These are phyloP conservation scores for Ceratosolen solmsi DNA, from an alignment of 1,140 invertebrate species.

Conservation along the genomic window DNA sequence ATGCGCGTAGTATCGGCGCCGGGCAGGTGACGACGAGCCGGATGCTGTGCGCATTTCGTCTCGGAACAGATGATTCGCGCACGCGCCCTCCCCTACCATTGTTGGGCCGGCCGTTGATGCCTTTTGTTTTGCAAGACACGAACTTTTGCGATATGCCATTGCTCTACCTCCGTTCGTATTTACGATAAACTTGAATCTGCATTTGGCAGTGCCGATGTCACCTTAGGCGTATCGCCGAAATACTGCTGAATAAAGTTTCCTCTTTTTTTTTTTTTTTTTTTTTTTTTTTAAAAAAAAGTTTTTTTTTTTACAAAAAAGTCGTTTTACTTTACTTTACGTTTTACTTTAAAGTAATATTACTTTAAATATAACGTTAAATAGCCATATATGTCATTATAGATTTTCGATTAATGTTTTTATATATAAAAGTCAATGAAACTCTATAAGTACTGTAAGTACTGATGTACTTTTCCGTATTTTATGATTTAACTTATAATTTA, in stretches of 20 bases:
- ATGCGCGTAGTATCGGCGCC: neutral
- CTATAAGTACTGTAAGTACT: too few relatives aligned
- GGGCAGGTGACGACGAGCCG: conserved; percentile 23
- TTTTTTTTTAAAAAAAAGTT: too few relatives aligned
- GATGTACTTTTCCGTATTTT: too few relatives aligned
- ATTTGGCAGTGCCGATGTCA: neutral
- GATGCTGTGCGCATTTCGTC: conserved; percentile 32
- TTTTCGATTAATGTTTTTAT: too few relatives aligned
- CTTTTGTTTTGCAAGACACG: conserved; percentile 34
- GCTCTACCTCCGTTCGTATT: neutral
- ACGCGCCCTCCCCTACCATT: conserved; percentile 39
- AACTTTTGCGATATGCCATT: conserved; percentile 12
- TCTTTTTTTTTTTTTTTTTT: too few relatives aligned
- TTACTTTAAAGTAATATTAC: too few relatives aligned
- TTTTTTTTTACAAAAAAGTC: too few relatives aligned
- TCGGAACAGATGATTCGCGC: conserved; percentile 51
- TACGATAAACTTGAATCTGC: neutral
- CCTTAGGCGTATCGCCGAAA: neutral
- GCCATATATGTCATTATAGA: too few relatives aligned
- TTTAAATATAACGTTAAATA: too few relatives aligned
- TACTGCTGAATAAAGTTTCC: neutral
- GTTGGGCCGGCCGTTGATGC: conserved; percentile 36
- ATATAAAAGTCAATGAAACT: too few relatives aligned
- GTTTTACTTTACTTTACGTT: too few relatives aligned
- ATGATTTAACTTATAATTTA: too few relatives aligned